Evolutionary conservation across 2,797 vertebrate species (phyloP).

Genomic region (Coracias cyanogaster): DNA sequence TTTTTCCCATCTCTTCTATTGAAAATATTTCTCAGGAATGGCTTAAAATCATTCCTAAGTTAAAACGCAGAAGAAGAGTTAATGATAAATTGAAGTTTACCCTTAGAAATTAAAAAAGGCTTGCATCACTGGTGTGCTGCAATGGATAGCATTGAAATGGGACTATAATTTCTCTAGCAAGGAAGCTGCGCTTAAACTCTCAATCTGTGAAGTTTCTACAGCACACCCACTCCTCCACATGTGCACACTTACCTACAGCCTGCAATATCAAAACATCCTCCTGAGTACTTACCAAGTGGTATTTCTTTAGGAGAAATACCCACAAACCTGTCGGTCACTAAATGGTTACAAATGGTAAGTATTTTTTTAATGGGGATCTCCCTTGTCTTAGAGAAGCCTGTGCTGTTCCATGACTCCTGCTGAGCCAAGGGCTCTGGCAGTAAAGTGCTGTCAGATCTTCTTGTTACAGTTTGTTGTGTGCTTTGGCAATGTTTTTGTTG

Average conservation of each 20-base stretch:
- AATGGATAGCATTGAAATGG: neutral
- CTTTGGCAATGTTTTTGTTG: neutral
- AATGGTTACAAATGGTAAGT: neutral
- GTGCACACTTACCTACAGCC: neutral
- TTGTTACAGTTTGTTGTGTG: neutral
- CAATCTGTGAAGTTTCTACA: neutral
- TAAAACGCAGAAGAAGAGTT: neutral
- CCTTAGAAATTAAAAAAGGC: neutral
- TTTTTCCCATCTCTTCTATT: neutral
- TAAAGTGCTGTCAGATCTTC: neutral
- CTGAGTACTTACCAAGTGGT: neutral
- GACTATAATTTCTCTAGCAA: neutral
- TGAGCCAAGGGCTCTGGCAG: neutral
- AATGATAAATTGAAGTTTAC: constrained; percentile 21
- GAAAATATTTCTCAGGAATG: neutral
- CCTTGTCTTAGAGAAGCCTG: neutral
- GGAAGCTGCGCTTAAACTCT: neutral
- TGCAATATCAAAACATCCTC: neutral
- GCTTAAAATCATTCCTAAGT: neutral
- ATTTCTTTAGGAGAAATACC: neutral
- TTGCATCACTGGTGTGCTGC: neutral
- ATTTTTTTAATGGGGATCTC: neutral
- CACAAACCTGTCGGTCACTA: neutral
- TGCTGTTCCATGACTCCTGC: neutral
- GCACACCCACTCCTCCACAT: neutral